These are phyloP conservation scores for Acanthochromis polyacanthus DNA, from an alignment of 2,113 vertebrate genomes.

Conservation along the genomic window DNA sequence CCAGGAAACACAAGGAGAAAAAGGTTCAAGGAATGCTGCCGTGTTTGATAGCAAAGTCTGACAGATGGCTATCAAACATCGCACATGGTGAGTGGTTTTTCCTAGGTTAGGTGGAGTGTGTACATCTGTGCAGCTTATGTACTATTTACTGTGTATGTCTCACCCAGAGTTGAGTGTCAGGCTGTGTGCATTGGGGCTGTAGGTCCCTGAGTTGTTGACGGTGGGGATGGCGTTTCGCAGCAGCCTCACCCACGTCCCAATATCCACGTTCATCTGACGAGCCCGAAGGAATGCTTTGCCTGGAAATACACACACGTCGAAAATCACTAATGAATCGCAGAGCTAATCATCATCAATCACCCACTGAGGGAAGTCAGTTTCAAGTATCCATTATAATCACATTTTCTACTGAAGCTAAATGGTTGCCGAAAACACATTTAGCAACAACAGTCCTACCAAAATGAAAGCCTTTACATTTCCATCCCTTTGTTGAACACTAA, in stretches of 20 bases:
- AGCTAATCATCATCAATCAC: too few species aligned
- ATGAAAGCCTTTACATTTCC: too few species aligned
- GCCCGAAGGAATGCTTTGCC: conserved; percentile 90
- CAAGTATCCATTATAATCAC: too few species aligned
- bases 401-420: too few species aligned
- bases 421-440: too few species aligned
- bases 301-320: conserved; percentile 52
- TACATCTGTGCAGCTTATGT: background rate
- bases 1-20: conserved; percentile 63
- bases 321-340: background rate
- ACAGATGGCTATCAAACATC: conserved; percentile 34
- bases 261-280: conserved; percentile 93
- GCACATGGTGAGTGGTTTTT: background rate
- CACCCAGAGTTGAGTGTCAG: conserved; percentile 72
- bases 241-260: conserved; percentile 90
- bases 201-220: conserved; percentile 84
- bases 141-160: conserved; percentile 25
- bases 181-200: conserved; percentile 83
- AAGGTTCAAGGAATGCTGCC: conserved; percentile 50
- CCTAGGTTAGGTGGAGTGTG: background rate
- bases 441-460: too few species aligned
- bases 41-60: conserved; percentile 33
- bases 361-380: background rate
- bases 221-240: conserved; percentile 90
- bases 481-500: too few species aligned